Evolutionary conservation across 1,140 invertebrate species (phyloP), one percentile per base, ranked within the genome.

Genomic region (Dryas iulia): DNA sequence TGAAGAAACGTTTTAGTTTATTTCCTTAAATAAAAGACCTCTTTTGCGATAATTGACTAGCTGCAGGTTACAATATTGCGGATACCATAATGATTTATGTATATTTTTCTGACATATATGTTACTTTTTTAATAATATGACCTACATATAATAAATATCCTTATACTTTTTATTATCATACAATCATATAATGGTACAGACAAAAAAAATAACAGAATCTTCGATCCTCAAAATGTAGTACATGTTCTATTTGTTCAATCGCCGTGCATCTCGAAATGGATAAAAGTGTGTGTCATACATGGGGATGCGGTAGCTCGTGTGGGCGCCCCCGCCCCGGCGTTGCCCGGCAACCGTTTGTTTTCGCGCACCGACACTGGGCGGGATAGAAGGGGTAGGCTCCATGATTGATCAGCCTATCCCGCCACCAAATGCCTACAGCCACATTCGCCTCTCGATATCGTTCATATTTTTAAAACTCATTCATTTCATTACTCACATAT

Each of bases 361-460:
- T 91, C 86, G 78, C 82, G 79, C 77, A 77, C 71, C 78, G 81
- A 76, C 81, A 76, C 77, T 75, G 86, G 86, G 89, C 84, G 87
- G 89, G 84, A 76, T 86, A 88, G 84, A 89, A 89, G 86, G 87
- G 89, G 87, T 91, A 87, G 86, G 81, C 80, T 86, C 79, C 84
- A 83, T 91, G 89, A 91, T 91, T 91, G 87, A 91, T 91, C 89
- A 91, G 86, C 89, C 89, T 90, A 91, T 87, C 83, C 82, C 78
- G 75, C 78, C 71, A 81, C 78, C 77, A 78, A 86, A 87, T 87
- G 87, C 86, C 86, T 89, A 89, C 86, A 78, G 78, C 78, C 76
- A 84, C 78, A 75, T 76, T 74, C 76, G 72, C 73, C 63, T 77
- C 71, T 72, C 66, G 72, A 69, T 75, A 76, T 76, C 74, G 72